A percentile compares a stretch with the other conserved stretches of the same genome.
Evolutionary conservation across 1,140 invertebrate species (phyloP).

Genomic region (Pentalonia nigronervosa): DNA sequence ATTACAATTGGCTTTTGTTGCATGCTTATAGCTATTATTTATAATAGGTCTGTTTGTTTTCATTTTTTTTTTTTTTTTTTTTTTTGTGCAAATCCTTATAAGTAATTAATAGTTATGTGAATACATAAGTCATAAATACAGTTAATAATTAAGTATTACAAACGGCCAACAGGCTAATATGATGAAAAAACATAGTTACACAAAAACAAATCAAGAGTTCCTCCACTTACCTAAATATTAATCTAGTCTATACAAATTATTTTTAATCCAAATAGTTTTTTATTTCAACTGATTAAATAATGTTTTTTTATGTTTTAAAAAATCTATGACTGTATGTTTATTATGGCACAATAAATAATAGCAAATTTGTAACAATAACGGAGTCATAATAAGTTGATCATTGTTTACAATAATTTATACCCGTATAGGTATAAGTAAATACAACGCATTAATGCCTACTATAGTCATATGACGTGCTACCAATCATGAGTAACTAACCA

Average conservation of each 20-base stretch:
- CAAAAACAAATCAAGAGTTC: background rate
- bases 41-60: background rate
- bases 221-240: background rate
- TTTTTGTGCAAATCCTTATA: background rate
- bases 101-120: background rate
- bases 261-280: background rate
- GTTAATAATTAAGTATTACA: background rate
- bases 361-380: background rate
- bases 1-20: background rate
- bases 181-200: background rate
- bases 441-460: background rate
- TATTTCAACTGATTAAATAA: background rate
- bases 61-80: background rate
- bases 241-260: background rate
- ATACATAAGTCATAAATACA: too few species aligned
- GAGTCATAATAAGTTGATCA: background rate
- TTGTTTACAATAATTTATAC: conserved; percentile 13
- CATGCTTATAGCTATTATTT: background rate
- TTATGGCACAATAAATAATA: background rate
- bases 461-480: background rate
- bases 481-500: background rate
- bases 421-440: background rate
- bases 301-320: background rate
- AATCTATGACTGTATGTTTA: background rate
- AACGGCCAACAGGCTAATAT: background rate